phyloP scores from a whole-genome alignment of 1,140 invertebrate species.

The Acromyrmex echinatior region DNA sequence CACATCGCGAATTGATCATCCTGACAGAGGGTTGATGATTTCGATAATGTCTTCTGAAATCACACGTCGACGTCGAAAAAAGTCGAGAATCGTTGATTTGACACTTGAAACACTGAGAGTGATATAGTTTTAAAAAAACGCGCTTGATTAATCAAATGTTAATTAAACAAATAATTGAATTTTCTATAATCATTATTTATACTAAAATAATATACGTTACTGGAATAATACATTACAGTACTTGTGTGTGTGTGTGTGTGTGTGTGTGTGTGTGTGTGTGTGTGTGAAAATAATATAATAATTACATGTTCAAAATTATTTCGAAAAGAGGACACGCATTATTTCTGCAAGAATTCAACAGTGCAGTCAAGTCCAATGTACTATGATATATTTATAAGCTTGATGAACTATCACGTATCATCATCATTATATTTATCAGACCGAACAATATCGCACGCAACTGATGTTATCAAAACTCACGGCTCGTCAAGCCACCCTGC shows the following conservation, averaged over 20 bases:
- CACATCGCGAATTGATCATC: conserved; percentile 56
- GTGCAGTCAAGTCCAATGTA: background rate
- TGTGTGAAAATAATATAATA: too few species aligned
- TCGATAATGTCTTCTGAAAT: conserved; percentile 77
- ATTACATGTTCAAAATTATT: background rate
- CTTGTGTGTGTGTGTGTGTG: too few species aligned
- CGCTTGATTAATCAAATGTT: background rate
- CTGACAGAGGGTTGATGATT: conserved; percentile 70
- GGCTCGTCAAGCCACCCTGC: background rate
- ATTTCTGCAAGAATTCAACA: background rate
- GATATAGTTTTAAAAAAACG: background rate
- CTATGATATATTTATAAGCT: background rate
- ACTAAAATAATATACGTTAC: background rate
- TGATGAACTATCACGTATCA: background rate
- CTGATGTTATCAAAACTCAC: conserved; percentile 46
- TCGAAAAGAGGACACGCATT: background rate
- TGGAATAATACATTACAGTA: too few species aligned
- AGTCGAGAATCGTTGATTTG: background rate
- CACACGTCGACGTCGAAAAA: conserved; percentile 1
- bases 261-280: too few species aligned
- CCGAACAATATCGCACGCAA: background rate
- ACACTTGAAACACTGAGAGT: background rate
- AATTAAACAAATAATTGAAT: background rate
- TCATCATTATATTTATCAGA: background rate
- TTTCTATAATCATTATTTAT: background rate